Evolutionary conservation across 2,113 vertebrate species (phyloP).

Genomic region (Triplophysa tibetana): DNA sequence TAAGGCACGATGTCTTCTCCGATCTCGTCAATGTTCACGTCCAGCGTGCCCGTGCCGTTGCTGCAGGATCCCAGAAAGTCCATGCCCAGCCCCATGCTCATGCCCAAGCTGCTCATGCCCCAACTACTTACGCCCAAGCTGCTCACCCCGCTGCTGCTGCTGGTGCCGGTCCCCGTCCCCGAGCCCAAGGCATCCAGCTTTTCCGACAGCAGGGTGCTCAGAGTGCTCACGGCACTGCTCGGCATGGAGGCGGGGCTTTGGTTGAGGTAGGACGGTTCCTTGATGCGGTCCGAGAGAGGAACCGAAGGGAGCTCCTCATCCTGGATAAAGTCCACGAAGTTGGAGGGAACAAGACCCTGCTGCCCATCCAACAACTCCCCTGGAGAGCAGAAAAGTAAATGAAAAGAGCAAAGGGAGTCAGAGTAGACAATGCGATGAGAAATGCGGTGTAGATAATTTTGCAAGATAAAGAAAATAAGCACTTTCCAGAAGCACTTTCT

Average conservation of each 20-base stretch:
- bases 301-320: constrained; percentile 77
- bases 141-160: constrained; percentile 73
- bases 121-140: constrained; percentile 57
- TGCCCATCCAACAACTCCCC: constrained; percentile 95
- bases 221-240: constrained; percentile 47
- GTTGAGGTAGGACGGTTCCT: constrained; percentile 85
- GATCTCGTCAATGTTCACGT: constrained; percentile 86
- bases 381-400: constrained; percentile 59
- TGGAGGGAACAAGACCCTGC: constrained; percentile 93
- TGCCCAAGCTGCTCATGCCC: constrained; percentile 65
- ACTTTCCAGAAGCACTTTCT: too few species aligned
- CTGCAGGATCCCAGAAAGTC: constrained; percentile 68
- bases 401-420: neutral
- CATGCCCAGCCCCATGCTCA: constrained; percentile 38
- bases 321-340: constrained; percentile 95
- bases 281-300: constrained; percentile 70
- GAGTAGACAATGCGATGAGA: neutral
- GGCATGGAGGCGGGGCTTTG: constrained; percentile 69
- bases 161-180: constrained; percentile 61
- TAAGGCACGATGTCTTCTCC: constrained; percentile 99
- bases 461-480: too few species aligned
- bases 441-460: too few species aligned
- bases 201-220: constrained; percentile 49
- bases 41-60: constrained; percentile 82
- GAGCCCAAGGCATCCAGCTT: constrained; percentile 56